These are phyloP conservation scores for Acanthosepion pharaonis DNA, from an alignment of 2,888 invertebrate species.

Conservation along the genomic window DNA sequence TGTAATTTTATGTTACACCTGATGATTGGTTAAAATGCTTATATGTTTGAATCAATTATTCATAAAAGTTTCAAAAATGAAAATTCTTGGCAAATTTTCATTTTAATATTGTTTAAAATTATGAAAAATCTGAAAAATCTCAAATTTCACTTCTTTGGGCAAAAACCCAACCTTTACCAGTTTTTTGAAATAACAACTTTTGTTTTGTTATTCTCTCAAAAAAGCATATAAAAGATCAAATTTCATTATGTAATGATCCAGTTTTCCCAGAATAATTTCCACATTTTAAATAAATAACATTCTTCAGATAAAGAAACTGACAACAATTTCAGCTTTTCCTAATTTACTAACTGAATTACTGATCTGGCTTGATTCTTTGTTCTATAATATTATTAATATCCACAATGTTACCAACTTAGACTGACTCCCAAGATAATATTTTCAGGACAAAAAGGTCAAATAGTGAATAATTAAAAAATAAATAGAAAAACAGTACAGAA, in stretches of 20 bases:
- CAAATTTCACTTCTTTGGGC: not conserved
- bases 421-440: too few species aligned
- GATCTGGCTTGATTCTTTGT: too few species aligned
- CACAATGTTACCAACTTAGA: too few species aligned
- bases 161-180: not conserved
- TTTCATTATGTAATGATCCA: not conserved
- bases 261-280: not conserved
- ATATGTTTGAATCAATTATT: not conserved
- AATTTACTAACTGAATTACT: too few species aligned
- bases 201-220: not conserved
- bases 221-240: not conserved
- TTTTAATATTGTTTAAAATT: not conserved
- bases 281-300: not conserved
- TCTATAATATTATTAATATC: too few species aligned
- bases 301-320: not conserved
- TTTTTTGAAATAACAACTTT: not conserved
- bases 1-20: not conserved
- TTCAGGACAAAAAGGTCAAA: too few species aligned
- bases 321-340: not conserved
- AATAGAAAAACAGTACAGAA: too few species aligned
- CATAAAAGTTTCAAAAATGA: constrained; percentile 4
- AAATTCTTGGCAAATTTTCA: not conserved
- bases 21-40: not conserved
- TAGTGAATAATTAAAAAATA: too few species aligned
- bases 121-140: not conserved